Conservation (phyloP, 2,113 vertebrate species). For the Athene cunicularia region DNA sequence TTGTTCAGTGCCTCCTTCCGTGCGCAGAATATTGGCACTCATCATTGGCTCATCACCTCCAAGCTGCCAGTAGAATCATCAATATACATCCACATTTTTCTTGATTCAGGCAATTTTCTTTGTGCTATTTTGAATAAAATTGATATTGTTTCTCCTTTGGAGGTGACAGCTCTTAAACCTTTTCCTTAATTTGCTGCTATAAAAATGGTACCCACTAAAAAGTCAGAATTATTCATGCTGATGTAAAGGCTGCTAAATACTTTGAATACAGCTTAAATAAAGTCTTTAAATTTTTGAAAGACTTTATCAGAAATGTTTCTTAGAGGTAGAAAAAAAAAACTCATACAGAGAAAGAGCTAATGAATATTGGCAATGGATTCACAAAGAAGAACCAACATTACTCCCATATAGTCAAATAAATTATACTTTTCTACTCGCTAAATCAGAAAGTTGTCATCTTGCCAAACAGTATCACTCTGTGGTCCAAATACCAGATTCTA, state of each 20-base stretch:
- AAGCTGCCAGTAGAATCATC: not conserved
- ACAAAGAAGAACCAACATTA: not conserved
- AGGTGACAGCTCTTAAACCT: not conserved
- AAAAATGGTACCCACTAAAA: not conserved
- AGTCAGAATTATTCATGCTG: not conserved
- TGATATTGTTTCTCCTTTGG: not conserved
- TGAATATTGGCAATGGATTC: not conserved
- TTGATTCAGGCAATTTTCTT: not conserved
- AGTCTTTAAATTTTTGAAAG: not conserved
- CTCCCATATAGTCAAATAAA: not conserved
- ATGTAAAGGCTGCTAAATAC: not conserved
- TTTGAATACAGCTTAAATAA: not conserved
- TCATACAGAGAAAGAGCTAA: not conserved
- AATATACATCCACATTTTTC: not conserved
- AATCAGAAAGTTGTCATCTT: not conserved
- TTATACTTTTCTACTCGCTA: not conserved
- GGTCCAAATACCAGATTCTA: conserved; percentile 21
- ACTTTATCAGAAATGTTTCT: not conserved
- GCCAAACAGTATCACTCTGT: not conserved
- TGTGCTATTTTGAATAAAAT: not conserved
- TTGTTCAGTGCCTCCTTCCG: not conserved
- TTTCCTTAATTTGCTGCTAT: not conserved
- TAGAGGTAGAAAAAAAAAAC: not conserved
- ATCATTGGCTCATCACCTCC: not conserved
- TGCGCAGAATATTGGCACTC: not conserved